Conservation (phyloP, 2,888 invertebrate genomes). For the Leistus spinibarbis region DNA sequence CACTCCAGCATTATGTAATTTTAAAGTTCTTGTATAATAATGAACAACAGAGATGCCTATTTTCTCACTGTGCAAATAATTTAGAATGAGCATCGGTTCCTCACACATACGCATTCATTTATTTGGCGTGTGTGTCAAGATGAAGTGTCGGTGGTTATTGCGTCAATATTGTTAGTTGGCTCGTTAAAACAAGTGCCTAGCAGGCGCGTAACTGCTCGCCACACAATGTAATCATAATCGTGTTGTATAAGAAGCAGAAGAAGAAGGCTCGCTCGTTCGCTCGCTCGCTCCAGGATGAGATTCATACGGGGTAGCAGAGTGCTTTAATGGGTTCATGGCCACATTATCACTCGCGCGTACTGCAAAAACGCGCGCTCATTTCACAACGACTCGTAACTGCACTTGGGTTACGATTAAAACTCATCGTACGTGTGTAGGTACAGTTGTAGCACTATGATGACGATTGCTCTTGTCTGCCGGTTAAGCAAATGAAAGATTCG, state of each 20-base stretch:
- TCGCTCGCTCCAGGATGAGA: slow-evolving; percentile 17
- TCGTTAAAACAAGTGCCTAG: slow-evolving; percentile 45
- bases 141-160: slow-evolving; percentile 38
- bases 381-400: background rate
- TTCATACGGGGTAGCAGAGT: slow-evolving; percentile 36
- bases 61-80: too few species aligned
- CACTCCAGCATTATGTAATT: too few species aligned
- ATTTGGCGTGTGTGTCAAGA: slow-evolving; percentile 8
- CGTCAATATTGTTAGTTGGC: slow-evolving; percentile 47
- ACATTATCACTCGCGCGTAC: slow-evolving; percentile 40
- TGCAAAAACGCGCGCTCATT: slow-evolving; percentile 15
- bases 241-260: slow-evolving; percentile 20
- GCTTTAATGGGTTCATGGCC: slow-evolving; percentile 49
- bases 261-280: background rate
- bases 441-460: too few species aligned
- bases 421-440: background rate
- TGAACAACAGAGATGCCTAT: too few species aligned
- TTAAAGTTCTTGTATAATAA: too few species aligned
- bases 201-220: slow-evolving; percentile 41
- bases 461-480: background rate
- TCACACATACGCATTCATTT: slow-evolving; percentile 20
- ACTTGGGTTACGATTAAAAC: background rate
- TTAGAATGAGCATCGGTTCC: too few species aligned
- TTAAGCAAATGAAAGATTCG: background rate
- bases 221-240: slow-evolving; percentile 43